Evolutionary conservation across 2,797 vertebrate species (phyloP), one percentile per base, ranked within the genome.

Genomic region (Zonotrichia albicollis): DNA sequence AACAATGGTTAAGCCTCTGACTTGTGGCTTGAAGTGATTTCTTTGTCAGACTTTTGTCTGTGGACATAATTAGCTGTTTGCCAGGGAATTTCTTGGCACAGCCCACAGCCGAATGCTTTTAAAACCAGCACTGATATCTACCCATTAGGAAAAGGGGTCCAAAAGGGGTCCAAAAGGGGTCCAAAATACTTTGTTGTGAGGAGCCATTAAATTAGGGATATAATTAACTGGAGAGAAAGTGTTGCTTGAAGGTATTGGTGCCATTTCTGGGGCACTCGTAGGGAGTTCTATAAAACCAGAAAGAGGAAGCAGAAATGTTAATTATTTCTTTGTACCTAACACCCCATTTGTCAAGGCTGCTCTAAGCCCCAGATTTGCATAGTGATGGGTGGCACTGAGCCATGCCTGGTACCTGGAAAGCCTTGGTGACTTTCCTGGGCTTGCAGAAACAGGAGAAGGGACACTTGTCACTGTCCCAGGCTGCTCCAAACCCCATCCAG

Each of bases 1-100:
- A 90, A 96, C 87, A 96, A 94, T 85, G 45, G 90, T 81, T 93
- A 96, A 94, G 90, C 93, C 89, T 84, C 92, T 88, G 91, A 94
- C 73, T 94, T 92, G 81, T 79, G 89, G 84, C 94, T 93, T 51
- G 84, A 72, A 97, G 94, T 86, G 51, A 50, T 51, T 93, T 85
- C 92, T 91, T 94, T 94, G 91, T 95, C 88, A 82, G 75, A n/a
- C 73, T 87, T 87, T 88, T 87, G 79, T 97, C 95, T 93, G 87
- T 14, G 82, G 91, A 84, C 66, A n/a, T 75, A 92, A 87, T 91
- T 57, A 94, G 64, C 27, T 58, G 54, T 51, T 90, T 62, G 81
- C 68, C 86, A 53, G 72, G 38, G 68, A 87, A 93, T 85, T 89
- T 62, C 61, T 66, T 78, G 76, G 90, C 92, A 55, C 8, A 5